Conservation (phyloP, 1,140 invertebrate species). For the Temnothorax curvispinosus region DNA sequence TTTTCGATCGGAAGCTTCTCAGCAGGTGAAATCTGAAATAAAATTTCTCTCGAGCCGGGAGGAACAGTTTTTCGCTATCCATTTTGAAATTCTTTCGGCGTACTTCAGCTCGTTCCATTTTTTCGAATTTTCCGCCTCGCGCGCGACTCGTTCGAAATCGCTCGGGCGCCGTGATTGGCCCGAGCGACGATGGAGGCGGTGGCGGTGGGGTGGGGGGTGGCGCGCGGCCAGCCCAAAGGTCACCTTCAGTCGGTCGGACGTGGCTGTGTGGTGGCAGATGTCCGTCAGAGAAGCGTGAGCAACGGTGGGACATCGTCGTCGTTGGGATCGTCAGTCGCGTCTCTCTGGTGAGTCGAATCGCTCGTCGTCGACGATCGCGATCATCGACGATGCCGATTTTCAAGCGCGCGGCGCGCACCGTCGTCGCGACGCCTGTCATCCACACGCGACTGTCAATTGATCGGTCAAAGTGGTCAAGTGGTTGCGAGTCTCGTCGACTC, state of each 20-base stretch:
- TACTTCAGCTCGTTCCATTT: background rate
- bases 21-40: background rate
- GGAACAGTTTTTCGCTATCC: no score
- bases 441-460: conserved; percentile 43
- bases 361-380: background rate
- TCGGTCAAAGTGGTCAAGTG: background rate
- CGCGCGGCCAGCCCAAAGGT: conserved; percentile 74
- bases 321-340: background rate
- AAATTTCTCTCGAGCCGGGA: background rate
- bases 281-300: background rate
- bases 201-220: conserved; percentile 3
- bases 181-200: background rate
- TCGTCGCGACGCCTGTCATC: conserved; percentile 11
- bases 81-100: background rate
- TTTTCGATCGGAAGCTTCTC: background rate
- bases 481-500: background rate
- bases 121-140: conserved; percentile 27
- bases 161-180: background rate
- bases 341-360: conserved; percentile 55
- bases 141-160: background rate
- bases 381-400: background rate
- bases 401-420: background rate
- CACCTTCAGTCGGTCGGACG: conserved; percentile 78
- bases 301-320: background rate
- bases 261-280: conserved; percentile 65